phyloP scores from a whole-genome alignment of 92 coral and sea anemone species.

The Siderastrea radians region DNA sequence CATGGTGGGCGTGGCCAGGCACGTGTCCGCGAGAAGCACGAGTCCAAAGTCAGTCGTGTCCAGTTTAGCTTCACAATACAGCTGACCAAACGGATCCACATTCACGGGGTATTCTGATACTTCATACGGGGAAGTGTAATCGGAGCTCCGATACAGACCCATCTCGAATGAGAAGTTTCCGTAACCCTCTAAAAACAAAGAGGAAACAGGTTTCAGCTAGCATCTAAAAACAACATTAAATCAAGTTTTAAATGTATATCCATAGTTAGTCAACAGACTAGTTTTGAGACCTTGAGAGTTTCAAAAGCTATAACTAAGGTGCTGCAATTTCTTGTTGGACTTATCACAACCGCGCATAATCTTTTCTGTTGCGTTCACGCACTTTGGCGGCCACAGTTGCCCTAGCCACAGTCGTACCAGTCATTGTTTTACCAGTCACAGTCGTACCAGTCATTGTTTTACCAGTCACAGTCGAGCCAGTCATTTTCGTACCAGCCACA shows the following conservation, averaged over 20 bases:
- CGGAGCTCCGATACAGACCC: constrained; percentile 71
- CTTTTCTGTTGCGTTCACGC: no score
- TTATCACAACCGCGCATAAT: no score
- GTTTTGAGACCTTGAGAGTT: no score
- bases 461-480: no score
- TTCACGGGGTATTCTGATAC: constrained; percentile 85
- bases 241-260: neutral
- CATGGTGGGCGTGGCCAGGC: constrained; percentile 87
- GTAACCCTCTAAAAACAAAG: constrained; percentile 69
- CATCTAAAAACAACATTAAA: neutral
- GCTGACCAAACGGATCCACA: constrained; percentile 70
- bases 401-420: no score
- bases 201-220: neutral
- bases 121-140: constrained; percentile 74
- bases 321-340: no score
- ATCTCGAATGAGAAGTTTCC: constrained; percentile 90
- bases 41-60: constrained; percentile 76
- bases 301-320: no score
- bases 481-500: no score
- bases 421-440: no score
- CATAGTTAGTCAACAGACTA: no score
- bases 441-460: no score
- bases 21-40: constrained; percentile 76
- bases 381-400: no score
- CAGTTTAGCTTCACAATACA: constrained; percentile 83